phyloP scores from a whole-genome alignment of 1,140 invertebrate genomes.

The Tribolium castaneum region DNA sequence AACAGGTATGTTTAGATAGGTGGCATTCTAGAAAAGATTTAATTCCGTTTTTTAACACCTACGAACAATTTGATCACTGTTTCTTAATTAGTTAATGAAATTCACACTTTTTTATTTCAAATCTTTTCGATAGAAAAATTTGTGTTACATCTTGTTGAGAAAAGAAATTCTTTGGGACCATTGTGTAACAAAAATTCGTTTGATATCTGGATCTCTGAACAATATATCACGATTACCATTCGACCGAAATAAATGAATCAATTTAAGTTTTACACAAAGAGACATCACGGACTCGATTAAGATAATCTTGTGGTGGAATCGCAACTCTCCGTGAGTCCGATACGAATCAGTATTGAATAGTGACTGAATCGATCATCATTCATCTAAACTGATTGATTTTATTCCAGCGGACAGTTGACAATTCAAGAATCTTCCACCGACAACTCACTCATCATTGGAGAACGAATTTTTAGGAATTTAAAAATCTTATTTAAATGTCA shows the following conservation, averaged over 20 bases:
- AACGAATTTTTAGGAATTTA: too few relatives aligned
- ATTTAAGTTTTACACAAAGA: constrained; percentile 27
- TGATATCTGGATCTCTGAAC: constrained; percentile 13
- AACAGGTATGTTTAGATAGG: background rate
- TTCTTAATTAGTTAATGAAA: too few relatives aligned
- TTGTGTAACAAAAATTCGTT: background rate
- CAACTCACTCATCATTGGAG: background rate
- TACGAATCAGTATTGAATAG: constrained; percentile 48
- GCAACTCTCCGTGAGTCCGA: constrained; percentile 47
- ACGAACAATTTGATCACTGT: too few relatives aligned
- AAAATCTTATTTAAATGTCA: too few relatives aligned
- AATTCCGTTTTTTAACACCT: background rate
- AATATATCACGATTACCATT: constrained; percentile 33
- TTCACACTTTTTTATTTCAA: background rate
- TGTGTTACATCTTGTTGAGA: too few relatives aligned
- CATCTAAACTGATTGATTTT: constrained; percentile 50
- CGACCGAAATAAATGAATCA: constrained; percentile 25
- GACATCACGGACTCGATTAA: constrained; percentile 45
- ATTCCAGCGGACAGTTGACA: constrained; percentile 45
- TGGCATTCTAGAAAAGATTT: background rate
- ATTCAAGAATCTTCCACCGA: background rate
- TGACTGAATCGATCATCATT: constrained; percentile 46
- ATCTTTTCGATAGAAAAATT: too few relatives aligned
- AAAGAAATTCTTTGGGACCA: background rate
- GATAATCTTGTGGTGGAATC: constrained; percentile 45